Evolutionary conservation across 2,113 vertebrate genomes (phyloP), one percentile per base, ranked within the genome.

Genomic region (Tragelaphus buxtoni): DNA sequence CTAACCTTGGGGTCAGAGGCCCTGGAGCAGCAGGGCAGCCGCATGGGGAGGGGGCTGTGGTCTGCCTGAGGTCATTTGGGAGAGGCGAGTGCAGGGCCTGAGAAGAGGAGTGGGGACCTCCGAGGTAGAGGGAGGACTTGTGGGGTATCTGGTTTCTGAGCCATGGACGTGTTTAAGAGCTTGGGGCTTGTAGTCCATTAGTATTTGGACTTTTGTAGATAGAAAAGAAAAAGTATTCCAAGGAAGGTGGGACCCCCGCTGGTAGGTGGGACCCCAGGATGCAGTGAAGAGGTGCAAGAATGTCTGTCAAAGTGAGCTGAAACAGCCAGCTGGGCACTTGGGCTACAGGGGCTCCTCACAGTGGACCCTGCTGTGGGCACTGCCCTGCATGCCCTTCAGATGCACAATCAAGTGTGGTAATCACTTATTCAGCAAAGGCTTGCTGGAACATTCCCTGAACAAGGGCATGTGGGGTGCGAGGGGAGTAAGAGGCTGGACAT

Each of bases 381-480:
- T 12, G n/a, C 53, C 28, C 24, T 2, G 4, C 0, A 2, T 11
- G 32, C 81, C 85, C n/a, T 42, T 88, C 28, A 49, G 17, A n/a
- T 3, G 28, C 7, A 0, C 18, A 7, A 39, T 10, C 58, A 83
- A 55, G 39, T 5, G 28, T 30, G 63, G 17, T 2, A 3, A 7
- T 24, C 42, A 22, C 49, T 35, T 45, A 20, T 18, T 42, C 1
- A 14, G 12, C 42, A 7, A 22, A 76, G 35, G 28, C 4, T 7
- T 30, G 26, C 76, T 9, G 3, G n/a, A n/a, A 26, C n/a, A 0
- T 4, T 32, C 79, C 49, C 60, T 45, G 53, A 14, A 22, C 18
- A 5, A 35, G 39, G 47, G 56, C 11, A 3, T 1, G 5, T 4
- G 11, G 69, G 6, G 39, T 26, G 3, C 0, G 1, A 42, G 17